These are phyloP conservation scores for Oryzias woworae DNA, from an alignment of 2,113 vertebrate species.

Conservation along the genomic window DNA sequence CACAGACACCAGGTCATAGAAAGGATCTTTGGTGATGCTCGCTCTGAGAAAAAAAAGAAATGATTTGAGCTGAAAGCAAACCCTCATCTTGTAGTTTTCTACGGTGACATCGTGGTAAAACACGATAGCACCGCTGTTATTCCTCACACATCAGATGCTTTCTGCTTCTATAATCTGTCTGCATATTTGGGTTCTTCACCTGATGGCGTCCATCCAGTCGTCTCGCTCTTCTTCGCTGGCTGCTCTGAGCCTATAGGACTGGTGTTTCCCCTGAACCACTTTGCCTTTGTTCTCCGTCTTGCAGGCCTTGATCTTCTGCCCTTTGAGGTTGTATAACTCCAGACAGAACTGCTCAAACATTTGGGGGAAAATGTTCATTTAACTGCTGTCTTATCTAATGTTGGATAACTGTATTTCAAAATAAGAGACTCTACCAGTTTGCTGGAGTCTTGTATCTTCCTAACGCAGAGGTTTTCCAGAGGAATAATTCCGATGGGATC, in stretches of 20 bases:
- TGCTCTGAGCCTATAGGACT: constrained; percentile 90
- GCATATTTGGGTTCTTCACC: constrained; percentile 64
- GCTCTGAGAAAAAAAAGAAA: constrained; percentile 69
- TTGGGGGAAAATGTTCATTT: constrained; percentile 11
- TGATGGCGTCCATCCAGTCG: constrained; percentile 88
- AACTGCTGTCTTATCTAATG: not conserved
- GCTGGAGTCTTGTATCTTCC: constrained; percentile 76
- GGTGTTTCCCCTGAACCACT: constrained; percentile 92
- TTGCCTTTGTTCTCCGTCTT: constrained; percentile 88
- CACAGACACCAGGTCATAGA: constrained; percentile 86
- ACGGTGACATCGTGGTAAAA: no score
- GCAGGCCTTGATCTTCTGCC: constrained; percentile 94
- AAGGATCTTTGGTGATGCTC: constrained; percentile 89
- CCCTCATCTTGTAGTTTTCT: not conserved
- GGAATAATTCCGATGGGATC: constrained; percentile 95
- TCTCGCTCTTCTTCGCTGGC: constrained; percentile 82
- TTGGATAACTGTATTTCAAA: not conserved
- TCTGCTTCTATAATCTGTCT: not conserved
- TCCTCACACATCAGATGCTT: no score
- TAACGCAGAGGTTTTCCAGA: constrained; percentile 89
- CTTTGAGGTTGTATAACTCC: constrained; percentile 85
- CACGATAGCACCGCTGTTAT: not conserved
- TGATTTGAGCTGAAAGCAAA: not conserved
- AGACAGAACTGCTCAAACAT: constrained; percentile 84
- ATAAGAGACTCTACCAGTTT: constrained; percentile 78